Conservation (phyloP, 2,797 vertebrate genomes). For the Discoglossus pictus region DNA sequence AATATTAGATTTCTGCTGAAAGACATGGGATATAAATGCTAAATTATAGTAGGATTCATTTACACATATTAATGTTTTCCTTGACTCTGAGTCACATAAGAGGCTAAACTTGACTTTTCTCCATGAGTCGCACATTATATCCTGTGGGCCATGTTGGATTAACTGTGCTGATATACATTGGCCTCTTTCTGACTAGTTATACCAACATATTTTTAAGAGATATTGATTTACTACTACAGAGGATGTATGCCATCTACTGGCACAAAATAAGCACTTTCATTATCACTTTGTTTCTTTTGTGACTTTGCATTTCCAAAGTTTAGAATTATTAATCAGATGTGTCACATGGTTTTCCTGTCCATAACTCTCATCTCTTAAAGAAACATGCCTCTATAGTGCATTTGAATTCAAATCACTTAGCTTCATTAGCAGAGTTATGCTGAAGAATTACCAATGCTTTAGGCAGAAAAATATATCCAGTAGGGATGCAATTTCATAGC, state of each 20-base stretch:
- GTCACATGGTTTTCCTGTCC: constrained; percentile 2
- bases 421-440: not conserved
- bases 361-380: constrained; percentile 1
- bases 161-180: constrained; percentile 16
- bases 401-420: not conserved
- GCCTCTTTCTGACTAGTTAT: not conserved
- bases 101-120: constrained; percentile 4
- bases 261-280: constrained; percentile 10
- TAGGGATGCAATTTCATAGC: too few species aligned
- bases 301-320: not conserved
- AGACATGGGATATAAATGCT: constrained; percentile 14
- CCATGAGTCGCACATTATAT: constrained; percentile 19
- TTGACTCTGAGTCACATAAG: constrained; percentile 3
- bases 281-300: not conserved
- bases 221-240: constrained; percentile 32
- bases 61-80: constrained; percentile 30
- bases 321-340: constrained; percentile 9
- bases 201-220: constrained; percentile 8
- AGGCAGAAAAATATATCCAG: not conserved
- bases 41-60: constrained; percentile 25
- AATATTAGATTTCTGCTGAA: constrained; percentile 35
- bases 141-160: constrained; percentile 19
- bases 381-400: not conserved
- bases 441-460: constrained; percentile 6
- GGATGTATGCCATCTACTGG: constrained; percentile 43